A percentile compares a stretch with the other conserved stretches of the same genome.
phyloP scores from a whole-genome alignment of 1,140 invertebrate genomes.

The Potamilus streckersoni region DNA sequence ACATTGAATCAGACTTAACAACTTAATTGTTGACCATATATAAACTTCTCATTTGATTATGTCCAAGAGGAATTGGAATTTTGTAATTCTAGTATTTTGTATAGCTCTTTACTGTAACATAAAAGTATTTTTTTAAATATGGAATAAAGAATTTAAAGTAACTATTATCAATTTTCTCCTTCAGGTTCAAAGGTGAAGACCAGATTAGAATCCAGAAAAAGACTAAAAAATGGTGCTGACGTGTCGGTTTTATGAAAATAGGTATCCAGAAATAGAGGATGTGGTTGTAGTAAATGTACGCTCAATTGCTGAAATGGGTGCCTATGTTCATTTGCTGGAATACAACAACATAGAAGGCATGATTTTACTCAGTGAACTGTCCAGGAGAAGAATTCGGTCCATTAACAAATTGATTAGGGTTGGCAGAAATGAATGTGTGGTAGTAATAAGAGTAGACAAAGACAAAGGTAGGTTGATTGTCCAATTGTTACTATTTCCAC shows the following conservation, averaged over 20 bases:
- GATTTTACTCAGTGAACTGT: slow-evolving; percentile 88
- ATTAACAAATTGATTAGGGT: slow-evolving; percentile 99
- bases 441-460: slow-evolving; percentile 99
- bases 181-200: too few relatives aligned
- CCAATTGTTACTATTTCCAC: too few relatives aligned
- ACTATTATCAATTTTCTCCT: too few relatives aligned
- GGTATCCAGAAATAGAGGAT: slow-evolving; percentile 98
- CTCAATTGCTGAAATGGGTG: slow-evolving; percentile 99
- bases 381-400: slow-evolving; percentile 96
- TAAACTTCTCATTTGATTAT: too few relatives aligned
- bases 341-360: slow-evolving; percentile 99
- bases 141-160: too few relatives aligned
- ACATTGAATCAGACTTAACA: too few relatives aligned
- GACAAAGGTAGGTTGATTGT: slow-evolving; percentile 85
- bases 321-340: slow-evolving; percentile 97
- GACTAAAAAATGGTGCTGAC: slow-evolving; percentile 83
- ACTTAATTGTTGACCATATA: too few relatives aligned
- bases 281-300: slow-evolving; percentile 99
- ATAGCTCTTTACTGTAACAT: too few relatives aligned
- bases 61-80: too few relatives aligned
- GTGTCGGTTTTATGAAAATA: slow-evolving; percentile 98
- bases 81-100: too few relatives aligned
- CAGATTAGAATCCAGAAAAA: too few relatives aligned
- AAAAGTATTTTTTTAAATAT: too few relatives aligned
- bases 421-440: slow-evolving; percentile 98